Evolutionary conservation across 2,113 vertebrate genomes (phyloP), one percentile per base, ranked within the genome.

Genomic region (Cettia cetti): DNA sequence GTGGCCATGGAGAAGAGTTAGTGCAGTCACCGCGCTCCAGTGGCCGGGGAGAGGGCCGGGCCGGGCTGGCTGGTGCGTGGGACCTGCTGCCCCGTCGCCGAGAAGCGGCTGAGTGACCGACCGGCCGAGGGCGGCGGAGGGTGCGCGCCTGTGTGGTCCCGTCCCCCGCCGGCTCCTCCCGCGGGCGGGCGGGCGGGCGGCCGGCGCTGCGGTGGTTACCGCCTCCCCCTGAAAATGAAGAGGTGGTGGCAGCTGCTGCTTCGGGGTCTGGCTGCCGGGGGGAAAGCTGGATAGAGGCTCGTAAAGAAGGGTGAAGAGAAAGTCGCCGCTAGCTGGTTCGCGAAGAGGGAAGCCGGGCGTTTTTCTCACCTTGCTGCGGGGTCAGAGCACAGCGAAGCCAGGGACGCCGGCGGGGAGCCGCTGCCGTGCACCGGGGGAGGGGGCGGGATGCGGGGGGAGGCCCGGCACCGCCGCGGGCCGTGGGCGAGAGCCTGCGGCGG

Each of bases 211-310:
- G n/a, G 91, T 45, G 92, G 75, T 82, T 90, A 64, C 57, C 89
- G 68, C 74, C 82, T 68, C 40, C 69, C 42, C 45, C 35, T 44
- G 78, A 87, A 79, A 66, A 94, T 86, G 90, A 86, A 47, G 79
- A 81, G 85, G 79, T 59, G 86, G 93, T 83, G 81, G 81, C 93
- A 80, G 93, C 80, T 81, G 92, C 90, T 82, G 56, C 60, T 79
- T 74, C 74, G 74, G 90, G 78, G 86, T 84, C 76, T 91, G 89
- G 75, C 86, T 85, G 86, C 75, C 6, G 82, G 90, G 78, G 90
- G 94, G 44, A 87, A 94, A 5, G 82, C 95, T 31, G 89, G 95
- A 31, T 91, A 95, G 77, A 69, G 65, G 89, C 91, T 69, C 33
- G 16, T 27, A 17, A 33, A 64, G n/a, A 40, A 42, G 22, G 11